Base-by-base conservation (phyloP, 2,113 vertebrate species). In the Alaudala cheleensis region DNA sequence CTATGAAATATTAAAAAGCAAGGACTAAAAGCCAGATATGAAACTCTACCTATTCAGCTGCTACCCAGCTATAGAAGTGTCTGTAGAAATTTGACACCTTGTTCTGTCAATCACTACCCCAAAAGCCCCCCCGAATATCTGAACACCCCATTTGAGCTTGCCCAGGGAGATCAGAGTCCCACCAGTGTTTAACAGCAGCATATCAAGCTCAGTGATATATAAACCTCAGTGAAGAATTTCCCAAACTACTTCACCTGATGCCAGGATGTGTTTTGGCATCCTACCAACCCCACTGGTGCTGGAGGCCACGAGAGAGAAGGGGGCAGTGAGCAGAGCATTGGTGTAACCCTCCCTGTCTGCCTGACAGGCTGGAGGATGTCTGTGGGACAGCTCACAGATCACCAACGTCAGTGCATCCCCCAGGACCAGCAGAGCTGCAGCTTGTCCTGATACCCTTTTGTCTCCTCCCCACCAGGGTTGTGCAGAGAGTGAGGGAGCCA, bases 351-450 rank as follows among this genome's bases (percentile, higher is more conserved):
- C 31, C 37, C 14, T 71, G 33, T 4, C 65, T 70, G 13, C 24
- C 80, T 83, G 56, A 10, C n/a, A 12, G 29, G 12, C 29, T 26
- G 20, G 34, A 9, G 37, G 20, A 12, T 64, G 14, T 24, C 66
- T 0, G 0, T 10, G 29, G 61, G 65, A 42, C 58, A 76, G 14
- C 28, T 73, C 54, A 21, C 13, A 66, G 31, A 28, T 47, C 57
- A n/a, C 15, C 11, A 3, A 3, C 1, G 1, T 19, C 12, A 62
- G 15, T 9, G 10, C 9, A 34, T 2, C 9, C n/a, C 47, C n/a
- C 37, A 67, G 33, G 44, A 58, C 26, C 61, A 82, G 86, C 58
- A 78, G 33, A 81, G 51, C 45, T 81, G 33, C 26, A 49, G n/a
- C 13, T 47, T 2, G 13, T 9, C 19, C 57, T 67, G 7, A 10